Evolutionary conservation across 2,888 invertebrate species (phyloP).

Genomic region (Acanthosepion pharaonis): DNA sequence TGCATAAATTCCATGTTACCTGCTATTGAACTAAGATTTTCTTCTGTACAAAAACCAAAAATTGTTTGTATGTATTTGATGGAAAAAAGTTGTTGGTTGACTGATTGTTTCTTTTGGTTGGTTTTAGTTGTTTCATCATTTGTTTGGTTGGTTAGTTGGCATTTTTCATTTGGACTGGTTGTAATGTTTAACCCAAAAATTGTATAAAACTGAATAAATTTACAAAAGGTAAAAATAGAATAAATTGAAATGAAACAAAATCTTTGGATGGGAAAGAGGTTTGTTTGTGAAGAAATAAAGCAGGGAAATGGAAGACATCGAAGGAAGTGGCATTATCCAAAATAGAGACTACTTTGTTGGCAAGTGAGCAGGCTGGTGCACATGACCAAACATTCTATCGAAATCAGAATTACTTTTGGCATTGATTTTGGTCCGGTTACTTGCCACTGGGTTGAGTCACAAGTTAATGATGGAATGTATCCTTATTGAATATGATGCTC

Average conservation of each 20-base stretch:
- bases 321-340: neutral
- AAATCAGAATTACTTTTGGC: conserved; percentile 33
- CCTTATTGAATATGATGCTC: neutral
- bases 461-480: neutral
- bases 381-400: neutral
- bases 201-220: neutral
- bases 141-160: neutral
- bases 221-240: neutral
- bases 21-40: no score
- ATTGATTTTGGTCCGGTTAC: neutral
- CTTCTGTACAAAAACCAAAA: no score
- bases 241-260: neutral
- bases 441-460: neutral
- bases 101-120: neutral
- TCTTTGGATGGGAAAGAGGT: neutral
- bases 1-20: no score
- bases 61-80: no score
- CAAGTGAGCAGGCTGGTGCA: neutral
- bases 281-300: neutral
- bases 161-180: neutral
- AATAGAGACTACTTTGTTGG: neutral
- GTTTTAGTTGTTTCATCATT: neutral
- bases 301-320: neutral
- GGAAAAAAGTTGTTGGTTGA: neutral
- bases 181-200: neutral